Percentiles rank a stretch among this genome's conserved stretches.
Conservation (phyloP, 2,797 vertebrate genomes). For the Dryobates pubescens region DNA sequence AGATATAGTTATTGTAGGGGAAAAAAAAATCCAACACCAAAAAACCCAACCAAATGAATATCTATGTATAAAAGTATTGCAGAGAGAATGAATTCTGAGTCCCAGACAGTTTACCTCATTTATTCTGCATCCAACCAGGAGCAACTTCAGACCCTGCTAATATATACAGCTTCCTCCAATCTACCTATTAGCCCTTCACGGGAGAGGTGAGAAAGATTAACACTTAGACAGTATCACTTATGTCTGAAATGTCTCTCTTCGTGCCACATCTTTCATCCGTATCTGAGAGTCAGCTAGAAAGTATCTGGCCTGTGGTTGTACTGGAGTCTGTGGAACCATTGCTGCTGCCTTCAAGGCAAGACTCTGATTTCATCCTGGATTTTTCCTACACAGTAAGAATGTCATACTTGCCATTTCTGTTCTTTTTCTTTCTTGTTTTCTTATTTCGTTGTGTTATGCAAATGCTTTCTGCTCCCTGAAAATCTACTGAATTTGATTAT, state of each 20-base stretch:
- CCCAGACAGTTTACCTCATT: not conserved
- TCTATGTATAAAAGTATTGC: too few species aligned
- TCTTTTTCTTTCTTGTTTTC: not conserved
- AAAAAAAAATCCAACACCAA: too few species aligned
- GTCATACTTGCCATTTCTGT: not conserved
- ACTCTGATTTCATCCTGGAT: not conserved
- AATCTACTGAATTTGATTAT: conserved; percentile 1
- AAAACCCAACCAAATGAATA: too few species aligned
- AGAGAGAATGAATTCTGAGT: too few species aligned
- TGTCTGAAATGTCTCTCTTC: not conserved
- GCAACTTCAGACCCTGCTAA: not conserved
- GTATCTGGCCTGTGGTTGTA: not conserved
- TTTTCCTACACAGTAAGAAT: not conserved
- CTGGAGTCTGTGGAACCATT: not conserved
- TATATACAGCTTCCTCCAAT: not conserved
- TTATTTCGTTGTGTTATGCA: not conserved
- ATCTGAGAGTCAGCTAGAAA: not conserved
- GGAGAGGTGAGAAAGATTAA: not conserved
- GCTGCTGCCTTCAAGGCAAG: not conserved
- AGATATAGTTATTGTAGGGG: too few species aligned
- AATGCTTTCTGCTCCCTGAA: conserved; percentile 39
- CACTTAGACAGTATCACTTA: not conserved
- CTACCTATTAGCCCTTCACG: not conserved
- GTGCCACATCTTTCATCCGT: not conserved
- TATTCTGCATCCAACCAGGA: not conserved